Base-by-base conservation (phyloP, 2,888 invertebrate genomes). In the Tachystola acroxantha region DNA sequence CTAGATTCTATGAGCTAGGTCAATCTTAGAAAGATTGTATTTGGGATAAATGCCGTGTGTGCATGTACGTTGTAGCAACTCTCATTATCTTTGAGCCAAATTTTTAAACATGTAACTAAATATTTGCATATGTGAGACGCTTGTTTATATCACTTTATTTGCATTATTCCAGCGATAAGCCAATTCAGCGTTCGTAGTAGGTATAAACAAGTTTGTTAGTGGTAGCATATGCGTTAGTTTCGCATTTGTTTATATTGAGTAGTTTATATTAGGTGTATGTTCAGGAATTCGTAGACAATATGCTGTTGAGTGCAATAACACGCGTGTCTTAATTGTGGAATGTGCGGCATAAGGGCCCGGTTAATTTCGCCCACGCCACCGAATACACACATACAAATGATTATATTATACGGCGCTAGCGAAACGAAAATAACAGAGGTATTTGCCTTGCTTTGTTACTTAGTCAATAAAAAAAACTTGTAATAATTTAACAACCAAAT, bases 251-350 rank as follows among this genome's bases (percentile, higher is more conserved):
- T 16, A 16, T 16, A 16, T 4, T 16, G 3, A 16, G 16, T 16
- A 16, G n/a, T 16, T 16, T 16, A 16, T 6, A 3, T n/a, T n/a
- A n/a, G n/a, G n/a, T 20, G 20, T 11, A 11, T 14, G 13, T n/a
- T 13, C 13, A 9, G 28, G 28, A 28, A 28, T 28, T 28, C 14
- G 13, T 13, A 14, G 9, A 13, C 28, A 7, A 13, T 26, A 24
- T 28, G 28, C 14, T 13, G 7, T 11, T 7, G n/a, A n/a, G 11
- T 10, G 11, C 27, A 7, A 7, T 7, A 10, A 28, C 28, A 28
- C 28, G 13, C 28, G n/a, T 7, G 27, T 13, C 28, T 28, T 28
- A 28, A 28, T 28, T 14, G 9, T 13, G 28, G 28, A 24, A 24
- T 24, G 24, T n/a, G 24, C 24, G n/a, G 9, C 24, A n/a, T 24